A percentile compares a stretch with the other conserved stretches of the same genome.
These are phyloP conservation scores for Temnopleurus reevesii DNA, from an alignment of 53 echinoderm and acorn worm species.

Conservation along the genomic window DNA sequence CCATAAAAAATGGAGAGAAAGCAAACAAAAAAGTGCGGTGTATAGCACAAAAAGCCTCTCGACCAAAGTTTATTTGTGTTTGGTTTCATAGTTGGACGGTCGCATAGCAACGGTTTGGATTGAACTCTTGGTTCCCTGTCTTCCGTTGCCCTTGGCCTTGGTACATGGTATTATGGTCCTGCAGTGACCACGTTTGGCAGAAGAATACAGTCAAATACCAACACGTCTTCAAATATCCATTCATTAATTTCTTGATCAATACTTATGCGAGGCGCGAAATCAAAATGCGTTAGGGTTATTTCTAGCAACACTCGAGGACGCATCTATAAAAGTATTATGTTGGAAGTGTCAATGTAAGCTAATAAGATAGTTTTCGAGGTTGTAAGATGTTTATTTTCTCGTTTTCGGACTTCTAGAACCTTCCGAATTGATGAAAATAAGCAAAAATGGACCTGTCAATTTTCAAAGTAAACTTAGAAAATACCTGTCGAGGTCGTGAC, in stretches of 20 bases:
- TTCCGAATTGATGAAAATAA: too few relatives aligned
- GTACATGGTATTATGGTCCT: background rate
- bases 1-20: background rate
- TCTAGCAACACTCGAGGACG: background rate
- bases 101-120: constrained; percentile 36
- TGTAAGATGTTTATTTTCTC: background rate
- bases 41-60: background rate
- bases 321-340: background rate
- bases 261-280: background rate
- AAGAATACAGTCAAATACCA: background rate
- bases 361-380: background rate
- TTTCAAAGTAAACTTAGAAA: too few relatives aligned
- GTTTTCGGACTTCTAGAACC: background rate
- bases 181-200: background rate
- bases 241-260: background rate
- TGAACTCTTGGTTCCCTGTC: background rate
- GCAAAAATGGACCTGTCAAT: too few relatives aligned
- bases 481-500: too few relatives aligned
- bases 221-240: background rate
- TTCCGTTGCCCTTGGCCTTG: constrained; percentile 40
- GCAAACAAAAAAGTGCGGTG: background rate
- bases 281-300: background rate
- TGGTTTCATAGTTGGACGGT: background rate
- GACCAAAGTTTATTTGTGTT: constrained; percentile 49
- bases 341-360: background rate